A percentile compares a stretch with the other conserved stretches of the same genome.
Evolutionary conservation across 2,797 vertebrate species (phyloP).

Genomic region (Melanotaenia nigrans): DNA sequence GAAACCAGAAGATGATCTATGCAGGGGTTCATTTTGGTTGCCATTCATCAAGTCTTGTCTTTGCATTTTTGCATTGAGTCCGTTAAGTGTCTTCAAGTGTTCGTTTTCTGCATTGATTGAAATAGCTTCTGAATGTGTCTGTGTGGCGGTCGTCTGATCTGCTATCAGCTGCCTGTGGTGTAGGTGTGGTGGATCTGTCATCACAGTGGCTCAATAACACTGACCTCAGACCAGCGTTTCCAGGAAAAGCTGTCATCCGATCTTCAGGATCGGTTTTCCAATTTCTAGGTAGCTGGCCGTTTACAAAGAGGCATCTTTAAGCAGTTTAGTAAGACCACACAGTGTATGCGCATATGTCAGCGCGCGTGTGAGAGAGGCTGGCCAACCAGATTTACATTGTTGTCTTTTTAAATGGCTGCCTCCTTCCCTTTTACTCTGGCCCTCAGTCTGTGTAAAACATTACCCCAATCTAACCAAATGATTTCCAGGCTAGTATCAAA

Average conservation of each 20-base stretch:
- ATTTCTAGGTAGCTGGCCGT: slow-evolving; percentile 69
- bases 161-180: slow-evolving; percentile 71
- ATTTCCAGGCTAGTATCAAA: slow-evolving; percentile 65
- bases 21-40: slow-evolving; percentile 44
- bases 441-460: slow-evolving; percentile 53
- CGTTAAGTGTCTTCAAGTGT: slow-evolving; percentile 57
- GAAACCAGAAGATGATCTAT: slow-evolving; percentile 40
- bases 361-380: slow-evolving; percentile 15
- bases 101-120: slow-evolving; percentile 67
- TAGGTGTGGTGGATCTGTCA: slow-evolving; percentile 77
- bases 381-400: slow-evolving; percentile 62
- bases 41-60: slow-evolving; percentile 39
- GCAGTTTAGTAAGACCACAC: slow-evolving; percentile 75
- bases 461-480: slow-evolving; percentile 56
- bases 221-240: slow-evolving; percentile 76
- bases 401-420: slow-evolving; percentile 65
- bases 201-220: slow-evolving; percentile 69
- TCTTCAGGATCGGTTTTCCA: slow-evolving; percentile 71
- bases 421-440: slow-evolving; percentile 42
- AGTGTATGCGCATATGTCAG: slow-evolving; percentile 32
- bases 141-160: slow-evolving; percentile 68
- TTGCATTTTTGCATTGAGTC: slow-evolving; percentile 35
- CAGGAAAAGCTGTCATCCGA: slow-evolving; percentile 76
- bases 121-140: slow-evolving; percentile 63
- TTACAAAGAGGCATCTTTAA: slow-evolving; percentile 75